Base-by-base conservation (phyloP, 2,888 invertebrate species). In the Dolichopus griseipennis region DNA sequence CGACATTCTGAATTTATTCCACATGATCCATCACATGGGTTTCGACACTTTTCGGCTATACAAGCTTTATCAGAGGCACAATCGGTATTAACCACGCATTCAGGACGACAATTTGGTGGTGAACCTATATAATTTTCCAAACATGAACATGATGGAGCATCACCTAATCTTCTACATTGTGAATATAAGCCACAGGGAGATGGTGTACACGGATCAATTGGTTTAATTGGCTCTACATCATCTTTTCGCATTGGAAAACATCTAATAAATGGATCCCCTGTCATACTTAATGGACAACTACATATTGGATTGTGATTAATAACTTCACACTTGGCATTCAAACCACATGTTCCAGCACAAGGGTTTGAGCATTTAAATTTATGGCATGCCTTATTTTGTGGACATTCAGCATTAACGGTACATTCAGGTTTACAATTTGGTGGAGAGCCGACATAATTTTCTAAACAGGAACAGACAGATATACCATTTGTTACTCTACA, bases 341-440 rank as follows among this genome's bases (percentile, higher is more conserved):
- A 82, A 67, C 93, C 93, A 75, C 93, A 93, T 33, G 90, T 89
- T 70, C 91, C 92, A 71, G 89, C 88, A 76, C 92, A 92, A 67
- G 92, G 92, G 79, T 93, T 91, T 41, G 84, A 84, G 75, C 93
- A 93, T 79, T 90, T 92, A 78, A 90, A 90, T 76, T 90, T 91
- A 72, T 90, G 86, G 76, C 93, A 93, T 10, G 92, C 91, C 76
- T 87, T 88, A 75, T 89, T 88, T 72, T 88, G 88, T 41, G 89
- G 86, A 79, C 93, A 93, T 77, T 93, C 92, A 6, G 90, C 86
- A 75, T 91, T 92, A 0, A 91, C 88, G 9, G 90, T 86, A 78
- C 94, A 94, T 80, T 93, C 93, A 1, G 92, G 92, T 71, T 89
- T 86, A 77, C 93, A 93, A 75, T 89, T 89, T 7, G 92, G 92